Conservation (phyloP, 1,140 invertebrate genomes). For the Rhopalosiphum maidis region DNA sequence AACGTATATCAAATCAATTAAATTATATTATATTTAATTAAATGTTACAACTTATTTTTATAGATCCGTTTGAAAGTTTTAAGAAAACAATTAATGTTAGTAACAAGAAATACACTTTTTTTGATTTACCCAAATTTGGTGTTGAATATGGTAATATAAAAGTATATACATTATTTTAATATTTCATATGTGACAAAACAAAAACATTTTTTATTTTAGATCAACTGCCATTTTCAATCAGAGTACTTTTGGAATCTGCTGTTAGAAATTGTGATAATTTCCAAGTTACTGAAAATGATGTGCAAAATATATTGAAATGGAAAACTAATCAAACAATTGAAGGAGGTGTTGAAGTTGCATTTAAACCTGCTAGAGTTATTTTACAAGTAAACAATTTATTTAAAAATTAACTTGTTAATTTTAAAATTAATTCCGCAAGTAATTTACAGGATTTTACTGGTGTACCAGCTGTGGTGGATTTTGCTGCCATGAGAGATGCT, state of each 20-base stretch:
- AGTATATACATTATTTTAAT: conserved; percentile 5
- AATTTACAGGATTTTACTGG: conserved; percentile 73
- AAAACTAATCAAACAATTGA: conserved; percentile 74
- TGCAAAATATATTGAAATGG: conserved; percentile 93
- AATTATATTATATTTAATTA: not conserved
- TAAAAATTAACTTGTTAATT: not conserved
- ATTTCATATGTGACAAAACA: not conserved
- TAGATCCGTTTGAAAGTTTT: conserved; percentile 75
- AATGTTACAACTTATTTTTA: not conserved
- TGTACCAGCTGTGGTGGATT: conserved; percentile 95
- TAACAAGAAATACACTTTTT: conserved; percentile 76
- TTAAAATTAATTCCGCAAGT: not conserved
- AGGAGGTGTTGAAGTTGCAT: conserved; percentile 89
- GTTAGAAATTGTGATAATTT: conserved; percentile 97
- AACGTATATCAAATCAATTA: too few species aligned
- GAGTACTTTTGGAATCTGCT: conserved; percentile 92
- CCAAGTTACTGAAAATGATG: conserved; percentile 84
- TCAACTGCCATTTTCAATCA: conserved; percentile 89
- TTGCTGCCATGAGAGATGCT: conserved; percentile 98
- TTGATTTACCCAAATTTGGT: conserved; percentile 73
- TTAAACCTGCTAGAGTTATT: conserved; percentile 94
- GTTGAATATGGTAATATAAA: conserved; percentile 76
- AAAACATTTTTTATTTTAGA: conserved; percentile 66
- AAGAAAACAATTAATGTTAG: conserved; percentile 73
- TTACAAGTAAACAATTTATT: conserved; percentile 74